Conservation (phyloP, 2,797 vertebrate species). For the Sitta carolinensis region DNA sequence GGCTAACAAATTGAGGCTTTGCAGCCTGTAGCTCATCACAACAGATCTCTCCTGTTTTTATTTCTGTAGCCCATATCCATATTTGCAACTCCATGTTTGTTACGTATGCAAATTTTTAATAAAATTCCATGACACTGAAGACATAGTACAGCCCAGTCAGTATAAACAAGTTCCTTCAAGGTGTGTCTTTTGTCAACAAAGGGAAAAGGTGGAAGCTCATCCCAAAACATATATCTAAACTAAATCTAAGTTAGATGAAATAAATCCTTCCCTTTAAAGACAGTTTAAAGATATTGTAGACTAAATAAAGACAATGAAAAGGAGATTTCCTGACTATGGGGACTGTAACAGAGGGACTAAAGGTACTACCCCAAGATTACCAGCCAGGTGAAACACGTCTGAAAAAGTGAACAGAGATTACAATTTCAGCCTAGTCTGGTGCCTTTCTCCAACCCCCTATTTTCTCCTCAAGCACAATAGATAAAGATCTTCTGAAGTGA, state of each 20-base stretch:
- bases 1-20: not conserved
- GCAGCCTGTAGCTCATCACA: not conserved
- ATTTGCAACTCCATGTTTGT: not conserved
- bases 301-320: not conserved
- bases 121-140: not conserved
- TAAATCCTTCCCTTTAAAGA: not conserved
- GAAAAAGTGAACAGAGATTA: not conserved
- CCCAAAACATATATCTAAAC: not conserved
- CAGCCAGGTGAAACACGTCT: not conserved
- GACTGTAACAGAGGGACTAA: not conserved
- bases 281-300: not conserved
- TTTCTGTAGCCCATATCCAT: not conserved
- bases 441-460: not conserved
- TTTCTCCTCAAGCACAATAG: not conserved
- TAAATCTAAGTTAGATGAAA: not conserved
- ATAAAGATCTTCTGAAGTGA: conserved; percentile 29
- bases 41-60: not conserved
- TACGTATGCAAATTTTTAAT: not conserved
- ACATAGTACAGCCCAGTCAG: not conserved
- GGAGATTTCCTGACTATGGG: not conserved
- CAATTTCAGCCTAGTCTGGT: not conserved
- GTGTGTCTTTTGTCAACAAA: not conserved
- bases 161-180: not conserved
- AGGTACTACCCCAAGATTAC: not conserved
- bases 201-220: not conserved